Percentiles rank a stretch among this genome's conserved stretches.
Conservation (phyloP, 2,888 invertebrate species). For the Melieria omissa region DNA sequence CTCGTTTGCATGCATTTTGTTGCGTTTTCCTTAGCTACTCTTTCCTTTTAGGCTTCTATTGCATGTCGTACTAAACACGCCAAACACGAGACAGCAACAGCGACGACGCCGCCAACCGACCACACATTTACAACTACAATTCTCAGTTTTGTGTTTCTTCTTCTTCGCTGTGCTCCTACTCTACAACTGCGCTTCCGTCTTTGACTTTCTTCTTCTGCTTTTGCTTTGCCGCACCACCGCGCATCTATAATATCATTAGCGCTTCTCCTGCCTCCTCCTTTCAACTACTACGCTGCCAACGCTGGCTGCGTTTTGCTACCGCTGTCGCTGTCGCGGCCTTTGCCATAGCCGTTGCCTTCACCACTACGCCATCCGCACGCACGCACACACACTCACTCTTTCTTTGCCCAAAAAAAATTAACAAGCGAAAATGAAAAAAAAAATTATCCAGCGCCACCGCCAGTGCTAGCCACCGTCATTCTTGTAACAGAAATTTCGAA, state of each 20-base stretch:
- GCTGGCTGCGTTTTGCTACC: background rate
- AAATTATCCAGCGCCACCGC: no score
- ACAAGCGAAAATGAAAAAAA: no score
- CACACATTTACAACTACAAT: no score
- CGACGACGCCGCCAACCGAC: background rate
- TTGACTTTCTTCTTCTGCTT: conserved; percentile 13
- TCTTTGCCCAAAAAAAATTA: no score
- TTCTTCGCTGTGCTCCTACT: no score
- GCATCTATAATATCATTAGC: no score
- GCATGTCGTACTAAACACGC: conserved; percentile 9
- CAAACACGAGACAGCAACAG: conserved; percentile 26
- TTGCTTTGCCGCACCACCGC: background rate
- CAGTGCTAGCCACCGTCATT: no score
- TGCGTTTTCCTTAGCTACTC: no score
- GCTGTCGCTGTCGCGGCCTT: background rate
- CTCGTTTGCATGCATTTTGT: no score
- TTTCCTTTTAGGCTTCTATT: no score
- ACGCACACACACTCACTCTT: background rate
- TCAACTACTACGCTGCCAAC: background rate
- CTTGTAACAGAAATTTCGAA: background rate
- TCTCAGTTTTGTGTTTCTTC: no score
- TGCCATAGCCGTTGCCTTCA: background rate
- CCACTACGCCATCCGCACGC: background rate
- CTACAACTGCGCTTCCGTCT: background rate
- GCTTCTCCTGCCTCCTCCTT: no score